These are phyloP conservation scores for Chaetogeoica ovagalla DNA, from an alignment of 2,888 invertebrate genomes.

Conservation along the genomic window DNA sequence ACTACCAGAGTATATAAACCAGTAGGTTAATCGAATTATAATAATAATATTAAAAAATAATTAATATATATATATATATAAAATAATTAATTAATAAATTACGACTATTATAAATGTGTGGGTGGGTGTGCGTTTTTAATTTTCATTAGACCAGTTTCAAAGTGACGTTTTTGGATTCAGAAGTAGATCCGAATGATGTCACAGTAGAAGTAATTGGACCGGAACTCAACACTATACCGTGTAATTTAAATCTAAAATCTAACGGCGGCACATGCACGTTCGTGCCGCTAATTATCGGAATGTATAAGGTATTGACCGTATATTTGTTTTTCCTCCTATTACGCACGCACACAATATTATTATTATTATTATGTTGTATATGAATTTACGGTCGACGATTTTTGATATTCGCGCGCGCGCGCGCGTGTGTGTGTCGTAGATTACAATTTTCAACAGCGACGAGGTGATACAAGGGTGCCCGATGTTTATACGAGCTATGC, in stretches of 20 bases:
- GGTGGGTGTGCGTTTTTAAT: neutral
- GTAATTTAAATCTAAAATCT: slow-evolving; percentile 67
- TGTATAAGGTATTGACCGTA: slow-evolving; percentile 72
- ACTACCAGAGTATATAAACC: slow-evolving; percentile 85
- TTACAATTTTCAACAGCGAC: slow-evolving; percentile 66
- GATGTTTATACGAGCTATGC: slow-evolving; percentile 81
- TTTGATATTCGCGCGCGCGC: neutral
- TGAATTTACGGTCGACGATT: slow-evolving; percentile 14
- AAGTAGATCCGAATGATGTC: slow-evolving; percentile 73
- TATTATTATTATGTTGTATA: no score
- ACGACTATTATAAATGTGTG: no score
- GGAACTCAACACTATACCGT: slow-evolving; percentile 68
- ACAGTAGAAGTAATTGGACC: slow-evolving; percentile 79
- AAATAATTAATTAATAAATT: no score
- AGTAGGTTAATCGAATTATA: slow-evolving; percentile 63
- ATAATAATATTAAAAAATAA: neutral
- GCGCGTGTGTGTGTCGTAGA: slow-evolving; percentile 58
- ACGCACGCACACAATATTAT: neutral
- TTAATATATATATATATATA: no score
- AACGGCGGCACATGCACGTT: slow-evolving; percentile 80
- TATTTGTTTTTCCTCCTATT: slow-evolving; percentile 31
- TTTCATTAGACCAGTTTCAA: slow-evolving; percentile 73
- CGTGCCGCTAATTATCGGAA: slow-evolving; percentile 86
- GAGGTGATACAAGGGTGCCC: slow-evolving; percentile 67
- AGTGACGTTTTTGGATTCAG: slow-evolving; percentile 72